These are phyloP conservation scores for Trichopoda pennipes DNA, from an alignment of 2,888 invertebrate species.

Conservation along the genomic window DNA sequence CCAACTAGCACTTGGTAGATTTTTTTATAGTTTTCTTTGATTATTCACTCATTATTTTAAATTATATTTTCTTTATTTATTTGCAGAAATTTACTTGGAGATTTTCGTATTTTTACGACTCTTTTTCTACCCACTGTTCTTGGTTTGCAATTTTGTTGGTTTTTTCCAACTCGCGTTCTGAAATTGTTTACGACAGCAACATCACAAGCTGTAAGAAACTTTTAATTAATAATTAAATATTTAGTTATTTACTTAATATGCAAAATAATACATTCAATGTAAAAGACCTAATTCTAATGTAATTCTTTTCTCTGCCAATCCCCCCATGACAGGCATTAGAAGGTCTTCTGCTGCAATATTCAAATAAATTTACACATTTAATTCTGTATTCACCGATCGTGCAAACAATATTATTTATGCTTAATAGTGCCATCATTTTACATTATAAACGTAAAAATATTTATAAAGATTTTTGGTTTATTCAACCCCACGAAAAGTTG, in stretches of 20 bases:
- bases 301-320: background rate
- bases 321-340: slow-evolving; percentile 72
- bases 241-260: background rate
- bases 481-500: slow-evolving; percentile 65
- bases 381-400: slow-evolving; percentile 69
- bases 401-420: slow-evolving; percentile 75
- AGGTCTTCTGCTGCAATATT: slow-evolving; percentile 69
- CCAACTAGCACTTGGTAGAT: no score
- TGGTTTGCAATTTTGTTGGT: slow-evolving; percentile 67
- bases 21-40: no score
- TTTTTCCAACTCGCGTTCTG: slow-evolving; percentile 67
- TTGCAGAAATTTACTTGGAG: slow-evolving; percentile 69
- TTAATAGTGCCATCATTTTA: slow-evolving; percentile 73
- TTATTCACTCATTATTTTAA: no score
- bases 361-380: slow-evolving; percentile 67
- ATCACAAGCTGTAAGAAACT: slow-evolving; percentile 74
- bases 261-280: background rate
- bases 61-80: background rate
- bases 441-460: slow-evolving; percentile 69
- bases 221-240: background rate
- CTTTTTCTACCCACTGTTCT: slow-evolving; percentile 71
- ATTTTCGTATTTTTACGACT: slow-evolving; percentile 68
- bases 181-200: slow-evolving; percentile 72
- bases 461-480: slow-evolving; percentile 74
- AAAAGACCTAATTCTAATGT: background rate